Evolutionary conservation across 2,888 invertebrate genomes (phyloP).

Genomic region (Phyllotreta cruciferae): DNA sequence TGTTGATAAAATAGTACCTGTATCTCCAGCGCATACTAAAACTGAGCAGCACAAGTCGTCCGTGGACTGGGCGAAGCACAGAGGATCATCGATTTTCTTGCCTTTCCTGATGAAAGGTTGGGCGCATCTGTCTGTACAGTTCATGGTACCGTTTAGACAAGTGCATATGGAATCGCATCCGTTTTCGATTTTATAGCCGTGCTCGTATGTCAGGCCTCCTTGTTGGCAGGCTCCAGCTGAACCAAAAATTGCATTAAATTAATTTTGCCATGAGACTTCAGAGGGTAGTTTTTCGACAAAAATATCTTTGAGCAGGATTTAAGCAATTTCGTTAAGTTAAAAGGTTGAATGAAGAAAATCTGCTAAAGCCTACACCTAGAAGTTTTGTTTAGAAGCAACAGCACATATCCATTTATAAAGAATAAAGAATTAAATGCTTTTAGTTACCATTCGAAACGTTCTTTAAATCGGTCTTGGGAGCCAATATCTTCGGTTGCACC

Average conservation of each 20-base stretch:
- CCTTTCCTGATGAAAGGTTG: constrained; percentile 75
- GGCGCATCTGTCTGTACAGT: constrained; percentile 75
- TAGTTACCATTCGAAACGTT: constrained; percentile 41
- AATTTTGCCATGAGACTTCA: too few relatives aligned
- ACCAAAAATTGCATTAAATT: constrained; percentile 13
- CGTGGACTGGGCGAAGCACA: constrained; percentile 74
- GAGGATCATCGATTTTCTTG: constrained; percentile 70
- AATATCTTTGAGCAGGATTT: too few relatives aligned
- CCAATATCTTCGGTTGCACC: constrained; percentile 46
- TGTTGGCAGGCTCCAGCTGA: constrained; percentile 53
- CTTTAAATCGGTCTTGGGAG: constrained; percentile 39
- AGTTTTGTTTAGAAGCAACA: too few relatives aligned
- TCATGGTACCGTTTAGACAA: constrained; percentile 73
- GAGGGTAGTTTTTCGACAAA: too few relatives aligned
- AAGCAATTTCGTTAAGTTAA: not conserved
- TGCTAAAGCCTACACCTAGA: too few relatives aligned
- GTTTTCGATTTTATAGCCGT: constrained; percentile 75
- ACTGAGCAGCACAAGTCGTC: constrained; percentile 77
- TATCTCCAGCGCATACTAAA: constrained; percentile 72
- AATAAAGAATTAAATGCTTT: not conserved
- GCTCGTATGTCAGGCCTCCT: constrained; percentile 61
- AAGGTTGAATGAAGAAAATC: not conserved
- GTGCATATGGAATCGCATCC: constrained; percentile 82
- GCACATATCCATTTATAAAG: not conserved
- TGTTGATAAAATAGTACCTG: constrained; percentile 56